Percentiles rank a stretch among this genome's conserved stretches.
These are phyloP conservation scores for Leptopilina clavipes DNA, from an alignment of 1,140 invertebrate species.

Conservation along the genomic window DNA sequence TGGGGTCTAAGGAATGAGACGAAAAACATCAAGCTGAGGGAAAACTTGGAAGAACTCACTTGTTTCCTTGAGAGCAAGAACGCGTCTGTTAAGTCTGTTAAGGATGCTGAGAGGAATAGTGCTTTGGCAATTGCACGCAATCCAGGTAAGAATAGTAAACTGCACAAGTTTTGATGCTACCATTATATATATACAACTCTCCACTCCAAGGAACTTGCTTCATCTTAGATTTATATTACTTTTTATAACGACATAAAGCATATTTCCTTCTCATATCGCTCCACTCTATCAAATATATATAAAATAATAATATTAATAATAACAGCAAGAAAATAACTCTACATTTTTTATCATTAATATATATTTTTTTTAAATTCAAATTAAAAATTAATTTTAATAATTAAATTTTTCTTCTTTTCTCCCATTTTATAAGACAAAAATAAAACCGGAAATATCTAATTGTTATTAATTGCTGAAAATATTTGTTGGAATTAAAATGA, in stretches of 20 bases:
- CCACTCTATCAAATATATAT: neutral
- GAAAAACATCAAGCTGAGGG: conserved; percentile 79
- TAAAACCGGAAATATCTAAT: no score
- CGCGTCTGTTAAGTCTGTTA: conserved; percentile 58
- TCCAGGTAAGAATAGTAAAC: conserved; percentile 55
- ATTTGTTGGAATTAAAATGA: no score
- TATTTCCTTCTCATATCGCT: neutral
- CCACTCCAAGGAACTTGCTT: neutral
- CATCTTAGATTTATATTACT: neutral
- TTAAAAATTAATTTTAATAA: no score
- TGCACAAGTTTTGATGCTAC: conserved; percentile 1
- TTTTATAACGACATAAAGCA: conserved; percentile 1
- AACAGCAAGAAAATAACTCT: no score
- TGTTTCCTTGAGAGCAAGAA: conserved; percentile 79
- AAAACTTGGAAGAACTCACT: conserved; percentile 80
- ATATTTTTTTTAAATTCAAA: no score
- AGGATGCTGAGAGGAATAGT: conserved; percentile 60
- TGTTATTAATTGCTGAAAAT: no score
- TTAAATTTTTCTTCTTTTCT: no score
- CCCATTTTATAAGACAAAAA: no score
- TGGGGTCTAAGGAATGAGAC: conserved; percentile 83
- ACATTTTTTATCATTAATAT: no score
- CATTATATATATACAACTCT: neutral
- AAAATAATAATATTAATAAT: no score
- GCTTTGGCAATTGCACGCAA: conserved; percentile 61